Evolutionary conservation across 2,797 vertebrate genomes (phyloP), one percentile per base, ranked within the genome.

Genomic region (Cygnus olor): DNA sequence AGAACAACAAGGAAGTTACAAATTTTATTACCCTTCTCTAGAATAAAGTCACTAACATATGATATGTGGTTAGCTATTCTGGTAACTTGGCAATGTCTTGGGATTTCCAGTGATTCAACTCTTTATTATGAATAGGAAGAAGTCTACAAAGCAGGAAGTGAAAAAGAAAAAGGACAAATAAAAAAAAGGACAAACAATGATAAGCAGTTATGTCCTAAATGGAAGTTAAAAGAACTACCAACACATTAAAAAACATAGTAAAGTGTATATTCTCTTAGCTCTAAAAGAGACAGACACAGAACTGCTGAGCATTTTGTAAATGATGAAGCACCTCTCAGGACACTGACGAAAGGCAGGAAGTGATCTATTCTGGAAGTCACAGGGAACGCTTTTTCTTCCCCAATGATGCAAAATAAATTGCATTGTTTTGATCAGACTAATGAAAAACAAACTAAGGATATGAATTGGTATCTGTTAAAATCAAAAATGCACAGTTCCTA

Each of bases 41-140:
- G 60, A 88, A 61, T 76, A 86, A 94, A 94, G 91, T 96, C 94
- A 96, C 70, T 92, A 47, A 88, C 74, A 89, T 57, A 94, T 69
- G 90, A 88, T 80, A 71, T 77, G 94, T 24, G 95, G 95, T 89
- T 93, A 94, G 85, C 88, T 76, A 40, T 90, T 93, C 89, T 91
- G 83, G 91, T 85, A 93, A 94, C 76, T 93, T 90, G 89, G 90
- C 87, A 85, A 12, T 14, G 85, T 82, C 85, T 89, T 87, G 95
- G 95, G 93, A 97, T 96, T 95, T 97, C 97, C 96, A 97, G 44
- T 90, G 83, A 95, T 88, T 95, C 88, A 96, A 96, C 80, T 95
- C 83, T 70, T 95, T 89, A 90, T 89, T 94, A 74, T 95, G 89
- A 94, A 95, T 88, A 92, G 88, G 81, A 96, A 97, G 95, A 95